phyloP scores from a whole-genome alignment of 2,797 vertebrate species.

The Xenentodon cancila region DNA sequence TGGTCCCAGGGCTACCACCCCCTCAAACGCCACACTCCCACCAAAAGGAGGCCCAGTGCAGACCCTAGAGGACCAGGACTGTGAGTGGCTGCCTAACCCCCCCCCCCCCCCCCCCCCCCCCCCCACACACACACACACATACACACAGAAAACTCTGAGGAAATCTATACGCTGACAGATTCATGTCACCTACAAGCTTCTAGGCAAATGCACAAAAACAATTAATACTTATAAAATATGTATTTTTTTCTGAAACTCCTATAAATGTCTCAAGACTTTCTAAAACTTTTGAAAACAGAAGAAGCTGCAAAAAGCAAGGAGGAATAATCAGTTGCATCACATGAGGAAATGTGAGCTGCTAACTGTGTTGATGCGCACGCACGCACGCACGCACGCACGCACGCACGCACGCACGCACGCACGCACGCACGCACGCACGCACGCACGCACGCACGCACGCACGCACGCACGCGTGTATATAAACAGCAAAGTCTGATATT shows the following conservation, averaged over 20 bases:
- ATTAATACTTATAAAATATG: background rate
- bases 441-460: no score
- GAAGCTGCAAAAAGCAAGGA: background rate
- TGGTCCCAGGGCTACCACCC: no score
- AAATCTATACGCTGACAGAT: conserved; percentile 44
- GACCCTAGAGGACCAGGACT: no score
- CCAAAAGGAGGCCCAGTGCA: no score
- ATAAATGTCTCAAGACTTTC: conserved; percentile 2
- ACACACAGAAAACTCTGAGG: conserved; percentile 7
- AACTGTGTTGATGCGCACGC: conserved; percentile 2
- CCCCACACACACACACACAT: no score
- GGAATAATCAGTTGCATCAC: conserved; percentile 15
- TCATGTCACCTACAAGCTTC: conserved; percentile 4
- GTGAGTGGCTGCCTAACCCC: no score
- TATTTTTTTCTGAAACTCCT: conserved; percentile 13
- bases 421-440: no score
- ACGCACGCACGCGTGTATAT: no score
- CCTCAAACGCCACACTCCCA: no score
- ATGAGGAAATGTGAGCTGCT: background rate
- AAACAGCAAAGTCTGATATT: conserved; percentile 7
- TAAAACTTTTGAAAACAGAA: background rate
- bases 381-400: no score
- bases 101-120: no score
- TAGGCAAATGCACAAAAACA: conserved; percentile 10
- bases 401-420: no score